These are phyloP conservation scores for Malachius bipustulatus DNA, from an alignment of 2,888 invertebrate species.

Conservation along the genomic window DNA sequence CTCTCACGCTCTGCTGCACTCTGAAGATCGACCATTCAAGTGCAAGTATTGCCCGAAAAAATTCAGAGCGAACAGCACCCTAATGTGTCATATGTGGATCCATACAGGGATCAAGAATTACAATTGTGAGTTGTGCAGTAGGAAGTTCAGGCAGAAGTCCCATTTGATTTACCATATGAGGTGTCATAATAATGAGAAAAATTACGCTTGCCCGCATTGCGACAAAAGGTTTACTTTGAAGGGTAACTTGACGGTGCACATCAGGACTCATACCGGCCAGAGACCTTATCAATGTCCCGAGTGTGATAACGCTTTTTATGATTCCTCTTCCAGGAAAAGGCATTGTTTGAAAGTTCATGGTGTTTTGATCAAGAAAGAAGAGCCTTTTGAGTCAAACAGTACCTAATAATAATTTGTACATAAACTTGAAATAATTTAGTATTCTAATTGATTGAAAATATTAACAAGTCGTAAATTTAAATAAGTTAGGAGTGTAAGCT, in stretches of 20 bases:
- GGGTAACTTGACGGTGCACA: constrained; percentile 34
- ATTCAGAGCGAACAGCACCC: constrained; percentile 25
- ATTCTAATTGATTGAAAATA: no score
- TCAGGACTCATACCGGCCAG: constrained; percentile 33
- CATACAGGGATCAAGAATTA: constrained; percentile 30
- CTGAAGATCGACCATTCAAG: constrained; percentile 26
- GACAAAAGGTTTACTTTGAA: constrained; percentile 34
- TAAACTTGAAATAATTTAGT: no score
- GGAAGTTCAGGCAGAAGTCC: constrained; percentile 32
- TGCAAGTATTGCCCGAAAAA: constrained; percentile 27
- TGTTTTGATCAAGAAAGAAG: no score
- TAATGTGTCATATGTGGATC: constrained; percentile 26
- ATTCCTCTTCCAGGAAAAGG: constrained; percentile 23
- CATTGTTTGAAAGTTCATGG: no score
- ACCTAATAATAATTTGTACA: no score
- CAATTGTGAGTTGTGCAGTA: constrained; percentile 34
- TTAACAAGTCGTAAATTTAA: no score
- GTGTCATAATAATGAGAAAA: constrained; percentile 35
- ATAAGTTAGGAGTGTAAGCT: no score
- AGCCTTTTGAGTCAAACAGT: no score
- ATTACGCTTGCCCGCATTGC: constrained; percentile 34
- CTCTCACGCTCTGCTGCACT: constrained; percentile 24
- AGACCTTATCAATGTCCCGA: constrained; percentile 34
- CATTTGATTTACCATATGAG: constrained; percentile 35
- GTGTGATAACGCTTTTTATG: constrained; percentile 34